Conservation (phyloP, 2,113 vertebrate species). For the Chloropsis cyanopogon region DNA sequence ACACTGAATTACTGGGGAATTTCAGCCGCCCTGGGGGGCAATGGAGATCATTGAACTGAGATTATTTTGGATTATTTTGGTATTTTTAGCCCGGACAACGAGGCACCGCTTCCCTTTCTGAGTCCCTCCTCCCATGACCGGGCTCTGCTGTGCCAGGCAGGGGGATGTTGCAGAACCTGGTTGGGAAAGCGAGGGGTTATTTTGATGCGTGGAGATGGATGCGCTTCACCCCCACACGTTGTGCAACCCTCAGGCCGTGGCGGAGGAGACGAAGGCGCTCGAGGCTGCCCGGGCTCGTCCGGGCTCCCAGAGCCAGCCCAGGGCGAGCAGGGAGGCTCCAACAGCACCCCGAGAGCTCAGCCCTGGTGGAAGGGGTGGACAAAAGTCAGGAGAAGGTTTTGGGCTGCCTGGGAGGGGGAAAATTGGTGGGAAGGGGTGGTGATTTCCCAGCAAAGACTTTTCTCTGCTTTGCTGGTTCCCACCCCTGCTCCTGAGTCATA, state of each 20-base stretch:
- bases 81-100: constrained; percentile 31
- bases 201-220: neutral
- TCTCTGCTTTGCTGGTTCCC: neutral
- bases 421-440: neutral
- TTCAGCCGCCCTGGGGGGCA: neutral
- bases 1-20: accelerated
- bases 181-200: constrained; percentile 24
- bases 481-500: accelerated
- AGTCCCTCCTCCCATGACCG: neutral
- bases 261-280: neutral
- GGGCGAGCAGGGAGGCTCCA: neutral
- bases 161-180: neutral
- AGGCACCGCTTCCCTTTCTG: neutral
- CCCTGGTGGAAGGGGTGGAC: accelerated
- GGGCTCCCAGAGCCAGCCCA: neutral
- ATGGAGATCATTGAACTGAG: neutral
- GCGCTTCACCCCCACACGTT: neutral
- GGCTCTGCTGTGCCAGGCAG: neutral
- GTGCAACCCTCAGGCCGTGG: neutral
- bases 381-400: neutral
- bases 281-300: neutral
- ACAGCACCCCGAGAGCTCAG: accelerated
- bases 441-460: neutral
- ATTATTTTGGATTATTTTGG: neutral
- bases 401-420: neutral